Evolutionary conservation across 2,797 vertebrate species (phyloP), one percentile per base, ranked within the genome.

Genomic region (Hydrocynus forskahlii): DNA sequence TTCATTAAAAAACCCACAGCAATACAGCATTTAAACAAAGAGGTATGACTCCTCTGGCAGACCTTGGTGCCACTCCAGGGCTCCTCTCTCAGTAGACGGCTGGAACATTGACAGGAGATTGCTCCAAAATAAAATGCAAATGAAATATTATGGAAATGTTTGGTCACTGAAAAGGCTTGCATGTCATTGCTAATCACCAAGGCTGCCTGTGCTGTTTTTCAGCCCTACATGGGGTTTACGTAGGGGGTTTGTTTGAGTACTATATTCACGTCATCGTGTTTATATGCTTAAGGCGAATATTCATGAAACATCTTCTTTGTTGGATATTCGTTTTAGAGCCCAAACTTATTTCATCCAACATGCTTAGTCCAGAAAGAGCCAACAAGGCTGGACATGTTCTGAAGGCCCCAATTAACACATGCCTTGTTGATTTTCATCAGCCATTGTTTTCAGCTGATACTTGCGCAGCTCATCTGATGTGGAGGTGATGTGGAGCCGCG

Each of bases 11-110:
- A 88, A 91, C 87, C 90, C 87, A 90, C 89, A 91, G 91, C 89
- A 90, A 89, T 87, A 86, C 90, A 91, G 88, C 85, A 87, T 90
- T 93, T 91, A 92, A 92, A 94, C 92, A 94, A 94, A 93, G 91
- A 92, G 89, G 88, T 87, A 81, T 83, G 88, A 89, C 86, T 87
- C 81, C 72, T 75, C 77, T 79, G 64, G 79, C 83, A 84, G 78
- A 75, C 80, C 79, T 74, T 68, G 40, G 69, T 59, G 80, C 59
- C 82, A 87, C 85, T 77, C 75, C 63, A 1, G 29, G 75, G 75
- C 78, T n/a, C 68, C 68, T 83, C 85, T 84, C 84, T 86, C 89
- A 88, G 87, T 86, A 85, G 60, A 68, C 81, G 82, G 82, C 85
- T 85, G 76, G 81, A 81, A 69, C 10, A 23, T 59, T 86, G 85